Conservation (phyloP, 2,797 vertebrate genomes). For the Huso huso region DNA sequence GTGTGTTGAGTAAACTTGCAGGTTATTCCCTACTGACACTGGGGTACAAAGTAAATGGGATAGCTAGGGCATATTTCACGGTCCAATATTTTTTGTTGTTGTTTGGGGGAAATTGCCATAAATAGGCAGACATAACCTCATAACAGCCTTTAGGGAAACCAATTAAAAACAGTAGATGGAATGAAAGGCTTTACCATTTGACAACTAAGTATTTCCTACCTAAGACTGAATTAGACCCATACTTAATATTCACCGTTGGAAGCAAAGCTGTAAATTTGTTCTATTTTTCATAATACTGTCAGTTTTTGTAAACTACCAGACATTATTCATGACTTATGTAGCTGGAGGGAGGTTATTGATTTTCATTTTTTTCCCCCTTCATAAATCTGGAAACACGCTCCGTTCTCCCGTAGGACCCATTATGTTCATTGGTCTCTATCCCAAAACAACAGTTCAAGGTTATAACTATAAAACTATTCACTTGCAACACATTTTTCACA, state of each 20-base stretch:
- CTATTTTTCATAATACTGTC: constrained; percentile 59
- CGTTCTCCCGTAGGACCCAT: constrained; percentile 66
- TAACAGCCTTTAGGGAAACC: no score
- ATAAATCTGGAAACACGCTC: constrained; percentile 71
- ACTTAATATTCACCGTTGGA: constrained; percentile 16
- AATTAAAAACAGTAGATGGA: no score
- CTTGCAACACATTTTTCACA: constrained; percentile 39
- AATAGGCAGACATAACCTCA: no score
- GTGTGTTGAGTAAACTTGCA: no score
- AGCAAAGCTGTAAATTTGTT: background rate
- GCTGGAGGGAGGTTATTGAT: constrained; percentile 59
- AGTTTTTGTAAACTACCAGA: constrained; percentile 56
- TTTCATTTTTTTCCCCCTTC: constrained; percentile 43
- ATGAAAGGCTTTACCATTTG: no score
- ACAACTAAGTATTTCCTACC: background rate
- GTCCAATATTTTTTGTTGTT: no score
- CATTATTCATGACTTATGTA: constrained; percentile 58
- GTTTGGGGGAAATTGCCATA: no score
- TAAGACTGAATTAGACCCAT: constrained; percentile 4
- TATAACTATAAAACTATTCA: constrained; percentile 64
- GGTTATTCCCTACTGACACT: no score
- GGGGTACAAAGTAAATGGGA: no score
- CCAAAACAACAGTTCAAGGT: constrained; percentile 70
- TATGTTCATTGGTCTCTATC: constrained; percentile 73
- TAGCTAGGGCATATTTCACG: no score